phyloP scores from a whole-genome alignment of 2,113 vertebrate species.

The Zapornia atra region DNA sequence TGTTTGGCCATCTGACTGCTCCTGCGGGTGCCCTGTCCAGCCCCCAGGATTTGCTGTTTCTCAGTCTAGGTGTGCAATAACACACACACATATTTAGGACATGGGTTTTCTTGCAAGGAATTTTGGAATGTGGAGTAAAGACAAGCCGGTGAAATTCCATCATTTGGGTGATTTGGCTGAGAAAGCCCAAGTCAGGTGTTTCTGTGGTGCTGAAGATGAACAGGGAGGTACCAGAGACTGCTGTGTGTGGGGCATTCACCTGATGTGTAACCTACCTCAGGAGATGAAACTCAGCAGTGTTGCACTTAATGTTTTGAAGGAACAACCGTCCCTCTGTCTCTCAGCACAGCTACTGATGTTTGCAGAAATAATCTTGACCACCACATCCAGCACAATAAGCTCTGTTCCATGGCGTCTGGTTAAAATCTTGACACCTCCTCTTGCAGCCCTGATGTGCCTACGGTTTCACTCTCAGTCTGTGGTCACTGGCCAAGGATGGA shows the following conservation, averaged over 20 bases:
- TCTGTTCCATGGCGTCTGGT: not conserved
- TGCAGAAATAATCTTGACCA: not conserved
- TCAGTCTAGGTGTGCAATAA: not conserved
- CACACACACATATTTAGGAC: too few relatives aligned
- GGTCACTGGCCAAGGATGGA: not conserved
- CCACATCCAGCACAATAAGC: not conserved
- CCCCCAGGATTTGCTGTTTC: not conserved
- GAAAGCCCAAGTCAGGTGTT: not conserved
- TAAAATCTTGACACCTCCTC: not conserved
- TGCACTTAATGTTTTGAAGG: not conserved
- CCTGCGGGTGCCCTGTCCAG: not conserved
- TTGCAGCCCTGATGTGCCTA: rapidly evolving
- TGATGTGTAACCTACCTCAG: not conserved
- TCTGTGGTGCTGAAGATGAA: not conserved
- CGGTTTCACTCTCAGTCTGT: not conserved
- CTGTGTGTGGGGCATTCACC: rapidly evolving
- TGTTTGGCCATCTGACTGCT: too few relatives aligned
- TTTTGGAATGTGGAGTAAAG: not conserved
- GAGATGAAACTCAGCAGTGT: not conserved
- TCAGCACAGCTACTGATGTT: not conserved
- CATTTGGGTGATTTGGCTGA: not conserved
- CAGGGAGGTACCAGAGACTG: not conserved
- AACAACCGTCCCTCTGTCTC: not conserved
- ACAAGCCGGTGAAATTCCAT: not conserved
- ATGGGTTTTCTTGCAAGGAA: not conserved